phyloP scores from a whole-genome alignment of 2,113 vertebrate genomes.

The Rhabdomys dilectus region DNA sequence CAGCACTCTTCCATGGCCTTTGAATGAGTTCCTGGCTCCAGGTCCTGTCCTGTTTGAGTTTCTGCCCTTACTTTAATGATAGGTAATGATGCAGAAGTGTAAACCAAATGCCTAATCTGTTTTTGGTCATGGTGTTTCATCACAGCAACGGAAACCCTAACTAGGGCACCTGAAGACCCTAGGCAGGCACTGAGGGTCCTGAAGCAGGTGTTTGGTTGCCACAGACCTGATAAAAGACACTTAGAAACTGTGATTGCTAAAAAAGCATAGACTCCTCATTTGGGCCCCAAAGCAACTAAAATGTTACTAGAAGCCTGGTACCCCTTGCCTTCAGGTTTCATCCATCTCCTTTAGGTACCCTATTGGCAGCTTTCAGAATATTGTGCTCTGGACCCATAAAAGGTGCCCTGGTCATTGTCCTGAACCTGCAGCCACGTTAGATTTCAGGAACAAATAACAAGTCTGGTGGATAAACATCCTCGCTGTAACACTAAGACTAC shows the following conservation, averaged over 20 bases:
- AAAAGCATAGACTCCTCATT: neutral
- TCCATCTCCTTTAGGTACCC: neutral
- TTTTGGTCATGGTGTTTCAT: neutral
- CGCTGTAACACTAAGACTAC: neutral
- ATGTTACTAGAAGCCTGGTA: neutral
- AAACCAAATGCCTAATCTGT: neutral
- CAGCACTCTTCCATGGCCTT: neutral
- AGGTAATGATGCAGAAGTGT: neutral
- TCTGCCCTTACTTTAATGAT: neutral
- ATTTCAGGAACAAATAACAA: neutral
- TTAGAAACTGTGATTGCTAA: neutral
- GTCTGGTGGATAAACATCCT: neutral
- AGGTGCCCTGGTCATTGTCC: neutral
- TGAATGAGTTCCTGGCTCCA: neutral
- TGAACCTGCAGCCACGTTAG: neutral
- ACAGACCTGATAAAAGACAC: neutral
- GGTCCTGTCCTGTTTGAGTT: neutral
- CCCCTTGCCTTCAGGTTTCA: neutral
- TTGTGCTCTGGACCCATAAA: neutral
- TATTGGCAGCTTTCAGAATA: neutral
- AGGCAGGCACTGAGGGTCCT: neutral
- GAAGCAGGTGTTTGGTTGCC: accelerated
- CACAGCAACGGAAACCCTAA: neutral
- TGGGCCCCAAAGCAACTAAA: neutral
- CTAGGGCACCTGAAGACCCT: neutral